Percentiles rank a stretch among this genome's conserved stretches.
phyloP scores from a whole-genome alignment of 2,888 invertebrate genomes.

The Drosophila meridiana region DNA sequence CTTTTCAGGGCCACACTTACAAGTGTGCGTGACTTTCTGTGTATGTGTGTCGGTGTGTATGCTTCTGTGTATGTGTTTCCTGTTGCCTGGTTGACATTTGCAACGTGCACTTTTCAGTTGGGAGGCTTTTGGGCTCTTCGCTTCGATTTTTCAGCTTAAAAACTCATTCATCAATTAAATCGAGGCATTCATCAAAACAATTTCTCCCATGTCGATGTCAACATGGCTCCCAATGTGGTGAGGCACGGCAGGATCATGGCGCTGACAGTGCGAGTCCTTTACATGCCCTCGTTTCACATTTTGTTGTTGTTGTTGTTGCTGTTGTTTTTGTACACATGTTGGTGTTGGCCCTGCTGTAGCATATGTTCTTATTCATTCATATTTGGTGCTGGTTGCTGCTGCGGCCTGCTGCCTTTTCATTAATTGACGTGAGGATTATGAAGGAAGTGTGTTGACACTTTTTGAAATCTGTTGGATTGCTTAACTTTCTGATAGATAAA shows the following conservation, averaged over 20 bases:
- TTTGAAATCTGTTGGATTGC: slow-evolving; percentile 12
- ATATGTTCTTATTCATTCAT: slow-evolving; percentile 6
- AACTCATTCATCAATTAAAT: slow-evolving; percentile 84
- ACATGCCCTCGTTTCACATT: not conserved
- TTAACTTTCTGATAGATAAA: not conserved
- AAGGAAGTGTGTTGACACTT: slow-evolving; percentile 21
- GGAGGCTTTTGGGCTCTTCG: slow-evolving; percentile 14
- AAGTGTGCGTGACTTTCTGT: not conserved
- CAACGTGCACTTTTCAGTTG: slow-evolving; percentile 31
- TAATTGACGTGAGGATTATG: slow-evolving; percentile 41
- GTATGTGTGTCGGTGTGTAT: not conserved
- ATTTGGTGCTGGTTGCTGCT: slow-evolving; percentile 1
- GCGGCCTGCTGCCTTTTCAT: slow-evolving; percentile 50
- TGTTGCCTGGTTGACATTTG: slow-evolving; percentile 35
- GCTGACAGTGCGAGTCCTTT: slow-evolving; percentile 19
- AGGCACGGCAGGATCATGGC: slow-evolving; percentile 17
- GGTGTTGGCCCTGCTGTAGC: not conserved
- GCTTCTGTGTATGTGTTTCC: not conserved
- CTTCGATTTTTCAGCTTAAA: slow-evolving; percentile 75
- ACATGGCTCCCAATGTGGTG: slow-evolving; percentile 50
- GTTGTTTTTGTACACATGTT: not conserved
- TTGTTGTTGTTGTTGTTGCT: not conserved
- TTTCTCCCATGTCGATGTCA: slow-evolving; percentile 70
- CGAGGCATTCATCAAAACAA: slow-evolving; percentile 83
- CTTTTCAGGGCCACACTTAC: not conserved